Evolutionary conservation across 2,888 invertebrate genomes (phyloP).

Genomic region (Hybos culiciformis): DNA sequence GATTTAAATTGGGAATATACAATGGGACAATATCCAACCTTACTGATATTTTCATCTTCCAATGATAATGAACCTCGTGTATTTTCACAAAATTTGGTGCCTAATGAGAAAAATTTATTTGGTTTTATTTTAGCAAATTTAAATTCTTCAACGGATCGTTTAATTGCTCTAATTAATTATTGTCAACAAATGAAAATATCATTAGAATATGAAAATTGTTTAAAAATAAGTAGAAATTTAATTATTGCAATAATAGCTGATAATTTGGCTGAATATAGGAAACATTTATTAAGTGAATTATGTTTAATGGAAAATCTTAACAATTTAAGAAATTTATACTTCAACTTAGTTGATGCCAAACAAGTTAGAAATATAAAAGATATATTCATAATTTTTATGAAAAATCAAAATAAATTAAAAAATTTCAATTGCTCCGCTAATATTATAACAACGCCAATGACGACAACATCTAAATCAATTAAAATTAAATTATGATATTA

Average conservation of each 20-base stretch:
- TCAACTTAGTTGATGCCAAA: too few species aligned
- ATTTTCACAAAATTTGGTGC: constrained; percentile 44
- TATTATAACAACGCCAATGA: too few species aligned
- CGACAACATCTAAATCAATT: too few species aligned
- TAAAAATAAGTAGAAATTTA: not conserved
- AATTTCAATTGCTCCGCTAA: too few species aligned
- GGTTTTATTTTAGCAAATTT: constrained; percentile 61
- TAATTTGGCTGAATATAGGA: not conserved
- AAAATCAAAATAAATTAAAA: too few species aligned
- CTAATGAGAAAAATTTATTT: constrained; percentile 36
- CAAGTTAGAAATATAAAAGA: too few species aligned
- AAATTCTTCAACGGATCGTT: constrained; percentile 20
- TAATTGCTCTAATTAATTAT: not conserved
- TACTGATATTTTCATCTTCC: constrained; percentile 63
- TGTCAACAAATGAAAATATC: not conserved
- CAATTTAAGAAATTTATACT: too few species aligned
- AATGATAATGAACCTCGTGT: constrained; percentile 32
- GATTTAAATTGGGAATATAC: constrained; percentile 68
- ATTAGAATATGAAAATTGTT: not conserved
- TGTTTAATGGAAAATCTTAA: too few species aligned
- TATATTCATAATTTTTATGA: too few species aligned
- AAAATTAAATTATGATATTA: too few species aligned
- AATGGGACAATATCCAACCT: constrained; percentile 62
- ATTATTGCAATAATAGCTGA: not conserved
- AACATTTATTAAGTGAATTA: too few species aligned